Base-by-base conservation (phyloP, 1,140 invertebrate genomes). In the Euwallacea similis region DNA sequence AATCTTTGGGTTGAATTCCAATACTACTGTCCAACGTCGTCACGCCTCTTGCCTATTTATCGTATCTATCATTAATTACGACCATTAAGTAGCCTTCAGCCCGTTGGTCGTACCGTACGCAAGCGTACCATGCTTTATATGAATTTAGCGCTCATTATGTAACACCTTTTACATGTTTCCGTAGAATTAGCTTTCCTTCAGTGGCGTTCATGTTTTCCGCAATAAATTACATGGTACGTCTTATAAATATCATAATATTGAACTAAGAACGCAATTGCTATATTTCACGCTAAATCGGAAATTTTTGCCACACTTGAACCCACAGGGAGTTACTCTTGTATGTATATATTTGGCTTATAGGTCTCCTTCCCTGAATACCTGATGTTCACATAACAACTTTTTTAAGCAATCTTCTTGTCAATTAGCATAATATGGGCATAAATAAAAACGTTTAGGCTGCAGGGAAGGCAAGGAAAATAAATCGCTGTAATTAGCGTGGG, bases 61-160 rank as follows among this genome's bases (percentile, higher is more conserved):
- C 65, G 42, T 56, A 68, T 68, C 58, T 68, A 68, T 50, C 66
- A 68, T 68, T 68, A 68, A 68, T 68, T 68, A 68, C 66, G 42
- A 61, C 42, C 42, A 42, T 68, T 68, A 61, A 68, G 58, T 61
- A 60, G 66, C 56, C 44, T 60, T 50, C 53, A 68, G 56, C 56
- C 60, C 66, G 66, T 68, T 68, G 66, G 66, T 61, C 21, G 56
- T 60, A 53, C 58, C 11, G 21, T 68, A 68, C 66, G 66, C 66
- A 68, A 68, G 66, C 66, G 56, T 68, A 50, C 46, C 46, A 50
- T 50, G 46, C 9, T 50, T 50, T 33, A 33, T 33, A 13, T 50
- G 9, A 50, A 50, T 50, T 50, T 50, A 10, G 46, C 47, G 44
- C 15, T 65, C 47, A 65, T 65, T 65, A 65, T 65, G 47, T 50